Conservation (phyloP, 1,140 invertebrate genomes). For the Drosophila arawakana region DNA sequence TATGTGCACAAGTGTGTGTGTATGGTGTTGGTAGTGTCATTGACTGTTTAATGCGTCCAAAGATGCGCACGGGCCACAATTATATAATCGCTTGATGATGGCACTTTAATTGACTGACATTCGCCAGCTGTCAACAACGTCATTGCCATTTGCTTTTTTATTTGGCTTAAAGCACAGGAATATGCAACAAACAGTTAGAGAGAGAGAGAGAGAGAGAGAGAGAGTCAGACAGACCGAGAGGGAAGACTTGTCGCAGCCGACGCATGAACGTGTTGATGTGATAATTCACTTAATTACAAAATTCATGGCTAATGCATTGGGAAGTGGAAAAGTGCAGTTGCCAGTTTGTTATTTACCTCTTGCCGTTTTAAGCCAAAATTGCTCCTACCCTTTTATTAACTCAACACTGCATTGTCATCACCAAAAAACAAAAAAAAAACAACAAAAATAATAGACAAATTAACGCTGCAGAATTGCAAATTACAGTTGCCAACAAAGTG, state of each 20-base stretch:
- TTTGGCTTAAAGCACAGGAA: constrained; percentile 6
- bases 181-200: not conserved
- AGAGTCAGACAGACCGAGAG: not conserved
- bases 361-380: constrained; percentile 23
- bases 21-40: constrained; percentile 33
- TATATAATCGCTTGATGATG: constrained; percentile 51
- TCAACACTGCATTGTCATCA: constrained; percentile 10
- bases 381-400: constrained; percentile 25
- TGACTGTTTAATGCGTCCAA: constrained; percentile 53
- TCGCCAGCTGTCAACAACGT: constrained; percentile 13
- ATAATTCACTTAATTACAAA: constrained; percentile 60
- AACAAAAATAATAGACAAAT: not conserved
- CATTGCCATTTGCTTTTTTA: constrained; percentile 22
- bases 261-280: constrained; percentile 54
- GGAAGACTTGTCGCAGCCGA: constrained; percentile 20
- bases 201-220: constrained; percentile 1
- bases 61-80: constrained; percentile 45
- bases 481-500: constrained; percentile 20
- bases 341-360: not conserved
- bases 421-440: constrained; percentile 5
- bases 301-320: constrained; percentile 42
- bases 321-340: constrained; percentile 20
- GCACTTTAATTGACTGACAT: constrained; percentile 49
- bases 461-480: not conserved
- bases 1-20: constrained; percentile 2